Evolutionary conservation across 2,797 vertebrate species (phyloP).

Genomic region (Rhincodon typus): DNA sequence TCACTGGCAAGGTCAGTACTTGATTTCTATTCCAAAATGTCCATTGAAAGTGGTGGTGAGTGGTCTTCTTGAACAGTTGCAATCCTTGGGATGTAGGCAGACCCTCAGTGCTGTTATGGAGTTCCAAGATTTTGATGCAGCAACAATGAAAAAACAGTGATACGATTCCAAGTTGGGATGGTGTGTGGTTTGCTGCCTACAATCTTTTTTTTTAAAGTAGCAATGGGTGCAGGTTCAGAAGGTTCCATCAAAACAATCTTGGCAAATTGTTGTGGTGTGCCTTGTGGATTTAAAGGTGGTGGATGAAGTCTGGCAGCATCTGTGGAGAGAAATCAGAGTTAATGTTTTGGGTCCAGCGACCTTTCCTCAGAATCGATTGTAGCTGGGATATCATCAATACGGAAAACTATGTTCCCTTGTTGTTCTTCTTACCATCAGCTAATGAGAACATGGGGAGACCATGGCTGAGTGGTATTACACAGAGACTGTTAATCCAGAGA

Average conservation of each 20-base stretch:
- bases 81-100: background rate
- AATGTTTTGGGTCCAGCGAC: no score
- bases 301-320: background rate
- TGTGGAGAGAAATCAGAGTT: no score
- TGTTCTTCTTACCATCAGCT: no score
- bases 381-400: no score
- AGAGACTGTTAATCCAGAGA: no score
- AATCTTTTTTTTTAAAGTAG: no score
- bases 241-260: background rate
- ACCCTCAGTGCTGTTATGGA: background rate
- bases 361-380: no score
- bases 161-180: background rate
- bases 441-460: no score
- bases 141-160: background rate
- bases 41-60: background rate
- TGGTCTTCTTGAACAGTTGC: background rate
- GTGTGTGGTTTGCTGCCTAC: background rate
- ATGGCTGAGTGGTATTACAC: no score
- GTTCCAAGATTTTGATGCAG: background rate
- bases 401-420: no score
- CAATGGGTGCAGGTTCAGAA: background rate
- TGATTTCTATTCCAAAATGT: background rate
- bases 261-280: background rate
- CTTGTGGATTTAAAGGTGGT: background rate
- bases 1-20: background rate